Base-by-base conservation (phyloP, 1,140 invertebrate species). In the Conus ventricosus region DNA sequence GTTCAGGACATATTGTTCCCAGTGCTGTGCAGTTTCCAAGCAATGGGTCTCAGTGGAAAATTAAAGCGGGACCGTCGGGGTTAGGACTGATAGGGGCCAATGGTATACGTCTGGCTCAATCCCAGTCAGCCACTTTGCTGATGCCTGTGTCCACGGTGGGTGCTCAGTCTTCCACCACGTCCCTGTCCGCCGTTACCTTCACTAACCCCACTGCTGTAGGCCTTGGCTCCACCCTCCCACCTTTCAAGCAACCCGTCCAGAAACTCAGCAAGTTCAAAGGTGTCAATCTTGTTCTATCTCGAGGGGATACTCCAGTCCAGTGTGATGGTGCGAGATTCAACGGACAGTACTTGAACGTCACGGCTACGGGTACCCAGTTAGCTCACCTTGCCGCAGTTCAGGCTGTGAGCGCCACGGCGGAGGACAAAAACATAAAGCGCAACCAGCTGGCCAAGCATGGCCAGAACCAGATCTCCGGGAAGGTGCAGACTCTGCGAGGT, bases 351-450 rank as follows among this genome's bases (percentile, higher is more conserved):
- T 20, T 71, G 67, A 71, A 20, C 20, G 23, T n/a, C 13, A 71
- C 67, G 67, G 17, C 67, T 6, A 71, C 67, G 6, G 89, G 89
- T 54, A 88, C 90, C 20, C 91, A 91, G 87, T 85, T 94, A 39
- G 90, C 90, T n/a, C 89, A 92, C n/a, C 25, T 92, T 20, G 85
- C 90, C 0, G 88, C 90, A 11, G 90, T 87, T 80, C 90, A 93
- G 54, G 89, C 88, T 10, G 83, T 90, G 25, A 82, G 88, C 10
- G n/a, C 84, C n/a, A 84, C 63, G n/a, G 88, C 76, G 10, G 90
- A 90, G n/a, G 85, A 88, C 75, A 89, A 78, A 23, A 81, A 86
- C 39, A 85, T 88, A 17, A 91, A 91, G 81, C 78, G 90, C n/a
- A 90, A 84, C 63, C 90, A 88, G 17, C 90, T 57, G 55, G 86